Conservation (phyloP, 2,888 invertebrate species). For the Amorpha juglandis region DNA sequence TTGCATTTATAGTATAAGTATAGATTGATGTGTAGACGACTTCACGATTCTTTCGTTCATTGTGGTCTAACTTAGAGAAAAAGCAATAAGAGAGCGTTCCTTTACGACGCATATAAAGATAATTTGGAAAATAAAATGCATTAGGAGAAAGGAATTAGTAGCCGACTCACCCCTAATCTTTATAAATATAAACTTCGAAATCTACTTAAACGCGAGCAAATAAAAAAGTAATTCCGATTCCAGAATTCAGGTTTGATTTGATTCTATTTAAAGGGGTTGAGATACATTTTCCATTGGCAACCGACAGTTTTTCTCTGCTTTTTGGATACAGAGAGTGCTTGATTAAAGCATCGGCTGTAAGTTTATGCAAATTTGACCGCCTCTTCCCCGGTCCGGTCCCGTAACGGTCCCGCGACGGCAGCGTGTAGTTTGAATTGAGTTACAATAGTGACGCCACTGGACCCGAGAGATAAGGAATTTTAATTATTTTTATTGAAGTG, state of each 20-base stretch:
- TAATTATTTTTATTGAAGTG: constrained; percentile 1
- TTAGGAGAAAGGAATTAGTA: background rate
- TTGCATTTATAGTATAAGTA: no score
- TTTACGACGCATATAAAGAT: background rate
- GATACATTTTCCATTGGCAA: background rate
- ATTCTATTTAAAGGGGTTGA: no score
- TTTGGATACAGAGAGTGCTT: background rate
- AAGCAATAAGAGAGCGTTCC: background rate
- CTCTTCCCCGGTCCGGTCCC: background rate
- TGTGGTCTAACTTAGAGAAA: background rate
- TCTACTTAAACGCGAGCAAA: background rate
- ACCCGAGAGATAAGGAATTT: background rate
- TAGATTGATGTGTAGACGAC: no score
- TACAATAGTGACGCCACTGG: background rate
- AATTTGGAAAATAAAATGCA: background rate
- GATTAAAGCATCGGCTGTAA: constrained; percentile 16
- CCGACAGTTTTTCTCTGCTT: background rate
- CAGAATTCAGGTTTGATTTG: background rate
- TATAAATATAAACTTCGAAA: constrained; percentile 1
- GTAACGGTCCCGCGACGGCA: background rate
- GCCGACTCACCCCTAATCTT: background rate
- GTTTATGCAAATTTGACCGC: background rate
- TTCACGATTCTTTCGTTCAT: no score
- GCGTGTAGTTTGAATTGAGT: background rate
- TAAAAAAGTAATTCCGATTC: background rate